Conservation (phyloP, 1,140 invertebrate genomes). For the Atta cephalotes region DNA sequence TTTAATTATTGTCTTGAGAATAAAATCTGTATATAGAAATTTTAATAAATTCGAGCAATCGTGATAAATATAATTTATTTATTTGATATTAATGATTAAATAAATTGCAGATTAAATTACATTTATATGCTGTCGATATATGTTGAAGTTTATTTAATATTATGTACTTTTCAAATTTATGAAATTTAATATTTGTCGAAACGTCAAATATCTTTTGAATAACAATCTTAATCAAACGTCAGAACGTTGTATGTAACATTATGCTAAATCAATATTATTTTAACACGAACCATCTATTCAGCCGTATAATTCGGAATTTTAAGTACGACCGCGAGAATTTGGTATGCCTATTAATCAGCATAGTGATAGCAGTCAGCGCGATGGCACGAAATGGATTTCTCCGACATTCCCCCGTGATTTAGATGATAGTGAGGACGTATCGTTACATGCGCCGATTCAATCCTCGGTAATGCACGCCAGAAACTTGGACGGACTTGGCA, state of each 20-base stretch:
- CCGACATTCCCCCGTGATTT: constrained; percentile 54
- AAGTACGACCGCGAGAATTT: constrained; percentile 46
- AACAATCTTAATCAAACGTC: not conserved
- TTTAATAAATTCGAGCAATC: too few relatives aligned
- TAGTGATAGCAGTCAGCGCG: constrained; percentile 26
- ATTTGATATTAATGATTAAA: not conserved
- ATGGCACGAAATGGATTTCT: constrained; percentile 46
- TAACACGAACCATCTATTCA: constrained; percentile 3
- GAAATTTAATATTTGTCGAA: not conserved
- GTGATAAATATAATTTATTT: not conserved
- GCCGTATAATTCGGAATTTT: constrained; percentile 30
- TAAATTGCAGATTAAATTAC: not conserved
- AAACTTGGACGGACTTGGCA: constrained; percentile 54
- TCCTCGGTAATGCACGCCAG: constrained; percentile 49
- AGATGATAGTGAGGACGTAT: constrained; percentile 41
- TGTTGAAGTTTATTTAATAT: not conserved
- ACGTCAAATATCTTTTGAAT: not conserved
- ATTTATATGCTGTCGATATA: not conserved
- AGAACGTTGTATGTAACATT: not conserved
- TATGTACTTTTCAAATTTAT: not conserved
- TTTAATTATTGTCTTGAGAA: too few relatives aligned
- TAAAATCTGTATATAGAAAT: too few relatives aligned
- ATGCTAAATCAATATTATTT: constrained; percentile 10
- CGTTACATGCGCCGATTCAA: constrained; percentile 40
- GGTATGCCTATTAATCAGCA: constrained; percentile 23